Evolutionary conservation across 2,113 vertebrate species (phyloP), one percentile per base, ranked within the genome.

Genomic region (Nerophis lumbriciformis): DNA sequence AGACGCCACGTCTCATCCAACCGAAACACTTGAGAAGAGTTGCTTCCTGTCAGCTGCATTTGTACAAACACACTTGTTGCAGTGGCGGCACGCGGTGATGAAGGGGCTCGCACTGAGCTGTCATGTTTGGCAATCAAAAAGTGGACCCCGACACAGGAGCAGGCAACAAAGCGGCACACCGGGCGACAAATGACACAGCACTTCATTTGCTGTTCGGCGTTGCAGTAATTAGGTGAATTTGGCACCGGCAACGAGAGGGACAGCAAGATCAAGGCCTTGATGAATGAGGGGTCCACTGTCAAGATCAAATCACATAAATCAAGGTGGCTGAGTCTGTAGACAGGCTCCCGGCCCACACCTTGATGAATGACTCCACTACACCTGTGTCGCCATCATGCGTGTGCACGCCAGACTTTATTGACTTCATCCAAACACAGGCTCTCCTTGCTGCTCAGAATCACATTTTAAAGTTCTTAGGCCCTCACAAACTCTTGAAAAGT

Each of bases 161-260:
- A 63, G 57, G 72, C 87, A 91, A 91, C 77, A 90, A 85, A 89
- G 87, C 85, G 85, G 77, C 48, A 66, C 77, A 67, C 75, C 84
- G 85, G 87, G 87, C 85, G 76, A 85, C 81, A 83, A 91, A 91
- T 85, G 87, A 91, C 88, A 90, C 72, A 59, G 70, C 88, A 85
- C 88, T 91, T 94, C 90, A 94, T 94, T 93, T 92, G 88, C 91
- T 77, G 67, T 28, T 82, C 91, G 88, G 83, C 67, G 82, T 86
- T 89, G 86, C 76, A 83, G 84, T 94, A 95, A 97, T 94, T 93
- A 94, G 91, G 89, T 85, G 87, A 90, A 92, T 92, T 89, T 92
- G 92, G 92, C 87, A 69, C 81, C n/a, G 0, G 89, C 83, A 82
- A 84, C 86, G 82, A 77, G 80, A 89, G 80, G 86, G 91, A 90